Evolutionary conservation across 2,797 vertebrate genomes (phyloP), one percentile per base, ranked within the genome.

Genomic region (Pygocentrus nattereri): DNA sequence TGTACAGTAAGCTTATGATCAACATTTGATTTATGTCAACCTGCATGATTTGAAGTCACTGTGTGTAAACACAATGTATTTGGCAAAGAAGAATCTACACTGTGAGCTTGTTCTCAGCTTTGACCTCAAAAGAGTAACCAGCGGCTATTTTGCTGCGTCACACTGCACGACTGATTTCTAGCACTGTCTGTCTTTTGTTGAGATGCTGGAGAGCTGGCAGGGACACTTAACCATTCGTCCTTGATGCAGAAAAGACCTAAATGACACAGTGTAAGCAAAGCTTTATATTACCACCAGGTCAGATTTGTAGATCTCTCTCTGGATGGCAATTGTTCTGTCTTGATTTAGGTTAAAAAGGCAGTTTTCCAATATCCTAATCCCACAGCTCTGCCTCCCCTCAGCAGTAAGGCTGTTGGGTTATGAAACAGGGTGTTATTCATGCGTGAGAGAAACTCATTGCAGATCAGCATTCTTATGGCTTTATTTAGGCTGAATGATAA

Each of bases 401-500:
- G 74, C 73, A 80, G 70, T 61, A 73, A 58, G 73, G 31, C 19
- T 31, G 73, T 15, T 18, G 68, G 78, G 38, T 84, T 85, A 82
- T 82, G 71, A 83, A 87, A 83, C 71, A 74, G 82, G 65, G 30
- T 77, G 82, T 80, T 87, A 85, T 87, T 87, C 84, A 87, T 85
- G 82, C 82, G 64, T 84, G 80, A 85, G 77, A 82, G 82, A 70
- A 65, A 58, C 74, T 82, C 84, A 64, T 64, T 85, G 80, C 84
- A 71, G 84, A 87, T 85, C 84, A 72, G 83, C 64, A 67, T 77
- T 85, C 82, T 68, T 83, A 75, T 84, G 74, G 82, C 82, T 84
- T 87, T 85, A 82, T 87, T 84, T 87, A 84, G 79, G 65, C 76
- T 47, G 82, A 85, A 85, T 84, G 82, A 82, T 85, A 84, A 87